These are phyloP conservation scores for Fringilla coelebs DNA, from an alignment of 2,797 vertebrate genomes.

Conservation along the genomic window DNA sequence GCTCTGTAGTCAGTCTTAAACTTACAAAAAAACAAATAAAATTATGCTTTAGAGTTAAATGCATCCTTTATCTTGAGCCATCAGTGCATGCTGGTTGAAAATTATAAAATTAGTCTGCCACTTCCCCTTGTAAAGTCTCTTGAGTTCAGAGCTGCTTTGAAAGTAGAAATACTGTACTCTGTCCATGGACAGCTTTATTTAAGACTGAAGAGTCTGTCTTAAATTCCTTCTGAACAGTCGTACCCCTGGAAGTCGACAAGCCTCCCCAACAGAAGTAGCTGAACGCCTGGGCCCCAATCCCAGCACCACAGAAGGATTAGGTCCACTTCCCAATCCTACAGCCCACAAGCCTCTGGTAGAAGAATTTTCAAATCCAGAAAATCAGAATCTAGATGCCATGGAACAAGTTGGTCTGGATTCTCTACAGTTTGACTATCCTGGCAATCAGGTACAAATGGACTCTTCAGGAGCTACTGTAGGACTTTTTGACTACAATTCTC, in stretches of 20 bases:
- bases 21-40: neutral
- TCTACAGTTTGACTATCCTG: conserved; percentile 95
- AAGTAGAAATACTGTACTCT: neutral
- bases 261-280: conserved; percentile 94
- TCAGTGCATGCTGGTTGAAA: neutral
- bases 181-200: neutral
- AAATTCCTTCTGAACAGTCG: conserved; percentile 76
- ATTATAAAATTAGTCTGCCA: neutral
- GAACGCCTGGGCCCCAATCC: conserved; percentile 90
- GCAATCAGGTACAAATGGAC: conserved; percentile 96
- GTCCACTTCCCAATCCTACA: conserved; percentile 84
- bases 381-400: conserved; percentile 92
- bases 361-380: conserved; percentile 93
- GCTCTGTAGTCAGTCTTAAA: neutral
- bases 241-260: conserved; percentile 93
- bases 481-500: conserved; percentile 96
- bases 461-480: conserved; percentile 92
- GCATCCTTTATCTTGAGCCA: neutral
- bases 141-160: neutral
- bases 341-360: conserved; percentile 87
- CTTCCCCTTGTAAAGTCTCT: neutral
- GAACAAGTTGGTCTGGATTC: conserved; percentile 95
- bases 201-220: conserved; percentile 17
- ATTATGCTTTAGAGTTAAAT: neutral
- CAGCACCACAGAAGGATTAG: conserved; percentile 86